These are phyloP conservation scores for Oceanites oceanicus DNA, from an alignment of 2,113 vertebrate species.

Conservation along the genomic window DNA sequence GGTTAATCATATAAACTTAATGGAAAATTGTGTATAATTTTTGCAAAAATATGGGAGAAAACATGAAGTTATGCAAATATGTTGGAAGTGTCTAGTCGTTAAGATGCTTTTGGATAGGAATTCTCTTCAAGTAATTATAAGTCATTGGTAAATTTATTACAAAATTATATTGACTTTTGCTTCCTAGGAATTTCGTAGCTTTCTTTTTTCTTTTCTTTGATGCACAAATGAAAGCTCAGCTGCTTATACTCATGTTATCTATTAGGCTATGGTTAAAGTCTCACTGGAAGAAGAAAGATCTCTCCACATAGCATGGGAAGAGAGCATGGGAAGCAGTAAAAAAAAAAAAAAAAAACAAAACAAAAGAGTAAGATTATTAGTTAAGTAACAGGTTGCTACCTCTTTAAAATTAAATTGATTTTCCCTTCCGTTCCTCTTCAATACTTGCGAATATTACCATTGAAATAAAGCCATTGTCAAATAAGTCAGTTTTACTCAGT, in stretches of 20 bases:
- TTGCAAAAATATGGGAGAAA: neutral
- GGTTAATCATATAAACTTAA: neutral
- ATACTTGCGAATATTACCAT: neutral
- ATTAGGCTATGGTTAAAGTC: neutral
- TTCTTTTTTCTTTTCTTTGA: neutral
- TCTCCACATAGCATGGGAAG: neutral
- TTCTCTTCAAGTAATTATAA: neutral
- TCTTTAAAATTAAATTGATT: neutral
- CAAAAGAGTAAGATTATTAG: neutral
- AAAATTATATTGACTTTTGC: neutral
- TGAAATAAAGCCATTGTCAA: neutral
- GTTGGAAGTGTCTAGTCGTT: neutral
- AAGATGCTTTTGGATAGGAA: neutral
- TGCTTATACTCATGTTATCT: neutral
- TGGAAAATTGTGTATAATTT: neutral
- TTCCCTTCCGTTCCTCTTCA: neutral
- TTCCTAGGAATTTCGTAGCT: neutral
- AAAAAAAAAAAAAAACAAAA: too few relatives aligned
- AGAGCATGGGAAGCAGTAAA: neutral
- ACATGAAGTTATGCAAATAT: neutral
- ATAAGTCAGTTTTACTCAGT: neutral
- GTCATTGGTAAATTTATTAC: neutral
- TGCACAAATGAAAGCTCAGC: neutral
- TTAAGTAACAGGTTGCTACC: neutral
- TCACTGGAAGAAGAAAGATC: neutral